Percentiles rank a stretch among this genome's conserved stretches.
phyloP scores from a whole-genome alignment of 1,140 invertebrate genomes.

The Aphelenchoides avenae region DNA sequence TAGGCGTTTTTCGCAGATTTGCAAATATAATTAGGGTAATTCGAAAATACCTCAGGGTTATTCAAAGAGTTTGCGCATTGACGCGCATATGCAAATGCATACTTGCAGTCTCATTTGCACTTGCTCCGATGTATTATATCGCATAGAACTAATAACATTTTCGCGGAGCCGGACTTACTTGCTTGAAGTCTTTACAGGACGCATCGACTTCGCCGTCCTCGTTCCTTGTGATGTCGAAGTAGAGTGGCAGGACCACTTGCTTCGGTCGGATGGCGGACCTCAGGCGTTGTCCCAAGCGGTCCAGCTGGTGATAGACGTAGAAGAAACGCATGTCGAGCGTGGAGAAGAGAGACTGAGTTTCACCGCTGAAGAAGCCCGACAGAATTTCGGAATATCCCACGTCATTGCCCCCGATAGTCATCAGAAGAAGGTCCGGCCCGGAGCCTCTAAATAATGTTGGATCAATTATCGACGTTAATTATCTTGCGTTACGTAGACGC shows the following conservation, averaged over 20 bases:
- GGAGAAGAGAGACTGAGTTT: background rate
- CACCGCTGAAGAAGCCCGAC: conserved; percentile 10
- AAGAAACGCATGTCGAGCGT: conserved; percentile 14
- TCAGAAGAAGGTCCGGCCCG: conserved; percentile 15
- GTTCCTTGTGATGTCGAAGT: conserved; percentile 23
- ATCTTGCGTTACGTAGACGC: background rate
- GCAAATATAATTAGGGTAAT: too few species aligned
- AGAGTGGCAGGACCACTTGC: conserved; percentile 22
- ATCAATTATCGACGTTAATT: too few species aligned
- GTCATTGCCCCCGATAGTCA: conserved; percentile 27
- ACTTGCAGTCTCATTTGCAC: too few species aligned
- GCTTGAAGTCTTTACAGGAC: conserved; percentile 12
- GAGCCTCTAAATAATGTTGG: conserved; percentile 6
- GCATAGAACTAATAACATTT: too few species aligned
- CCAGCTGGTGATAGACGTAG: conserved; percentile 15
- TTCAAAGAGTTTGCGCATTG: too few species aligned
- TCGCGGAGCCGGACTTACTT: too few species aligned
- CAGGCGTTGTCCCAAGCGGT: conserved; percentile 7
- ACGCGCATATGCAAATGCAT: too few species aligned
- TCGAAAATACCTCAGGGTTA: too few species aligned
- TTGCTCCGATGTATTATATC: too few species aligned
- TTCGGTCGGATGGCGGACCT: background rate
- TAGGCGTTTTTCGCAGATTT: too few species aligned
- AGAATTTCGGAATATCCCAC: conserved; percentile 19
- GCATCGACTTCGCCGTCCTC: conserved; percentile 14